phyloP scores from a whole-genome alignment of 1,140 invertebrate genomes.

The Nasonia vitripennis region DNA sequence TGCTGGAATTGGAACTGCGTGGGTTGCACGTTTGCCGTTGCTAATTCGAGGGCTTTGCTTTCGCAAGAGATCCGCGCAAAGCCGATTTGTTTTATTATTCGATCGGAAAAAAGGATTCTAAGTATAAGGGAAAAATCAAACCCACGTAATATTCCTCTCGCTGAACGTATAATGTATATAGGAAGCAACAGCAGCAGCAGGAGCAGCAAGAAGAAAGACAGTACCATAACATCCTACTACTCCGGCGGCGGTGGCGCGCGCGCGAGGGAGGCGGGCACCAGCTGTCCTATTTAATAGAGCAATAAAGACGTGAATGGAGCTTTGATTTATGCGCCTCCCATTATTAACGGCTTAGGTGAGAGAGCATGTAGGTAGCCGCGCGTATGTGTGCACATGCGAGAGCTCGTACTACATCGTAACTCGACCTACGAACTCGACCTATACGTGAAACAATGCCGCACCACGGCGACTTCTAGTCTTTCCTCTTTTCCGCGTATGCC shows the following conservation, averaged over 20 bases:
- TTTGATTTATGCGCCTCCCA: conserved; percentile 73
- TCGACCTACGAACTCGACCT: conserved; percentile 32
- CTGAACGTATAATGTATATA: neutral
- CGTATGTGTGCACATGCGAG: neutral
- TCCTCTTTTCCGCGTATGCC: neutral
- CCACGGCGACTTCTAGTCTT: neutral
- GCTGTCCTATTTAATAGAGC: conserved; percentile 74
- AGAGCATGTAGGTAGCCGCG: conserved; percentile 51
- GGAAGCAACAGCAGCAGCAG: neutral
- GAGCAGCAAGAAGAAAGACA: neutral
- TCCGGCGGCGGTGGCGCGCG: neutral
- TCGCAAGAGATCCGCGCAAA: neutral
- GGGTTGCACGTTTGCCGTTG: conserved; percentile 17
- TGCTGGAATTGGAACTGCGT: conserved; percentile 15
- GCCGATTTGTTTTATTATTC: neutral
- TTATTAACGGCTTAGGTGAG: conserved; percentile 70
- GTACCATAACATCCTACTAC: neutral
- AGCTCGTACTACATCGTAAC: conserved; percentile 31
- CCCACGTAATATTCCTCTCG: no score
- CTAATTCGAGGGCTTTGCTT: neutral
- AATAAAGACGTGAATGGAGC: conserved; percentile 73
- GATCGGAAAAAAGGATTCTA: no score
- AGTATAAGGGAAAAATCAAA: no score
- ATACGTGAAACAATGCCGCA: conserved; percentile 2
- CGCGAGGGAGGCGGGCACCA: conserved; percentile 58